Conservation (phyloP, 37 sponge, comb jelly and placozoan genomes). For the Spongilla lacustris region DNA sequence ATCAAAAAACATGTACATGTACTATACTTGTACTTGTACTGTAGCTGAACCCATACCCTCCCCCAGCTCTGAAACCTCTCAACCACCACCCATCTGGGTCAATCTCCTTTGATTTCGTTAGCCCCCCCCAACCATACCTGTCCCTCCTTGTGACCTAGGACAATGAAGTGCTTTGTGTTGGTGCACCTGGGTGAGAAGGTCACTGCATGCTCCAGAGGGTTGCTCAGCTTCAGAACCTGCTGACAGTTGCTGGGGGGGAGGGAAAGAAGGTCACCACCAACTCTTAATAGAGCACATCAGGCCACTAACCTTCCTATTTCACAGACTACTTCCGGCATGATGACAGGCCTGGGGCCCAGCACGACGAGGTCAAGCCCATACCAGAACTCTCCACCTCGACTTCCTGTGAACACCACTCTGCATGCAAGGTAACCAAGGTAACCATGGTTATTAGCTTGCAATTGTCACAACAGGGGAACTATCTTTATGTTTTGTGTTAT, state of each 20-base stretch:
- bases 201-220: constrained; percentile 49
- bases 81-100: no score
- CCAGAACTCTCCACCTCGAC: constrained; percentile 86
- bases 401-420: constrained; percentile 48
- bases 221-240: constrained; percentile 26
- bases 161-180: constrained; percentile 52
- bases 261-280: not conserved
- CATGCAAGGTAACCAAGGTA: not conserved
- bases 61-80: no score
- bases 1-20: no score
- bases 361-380: constrained; percentile 75
- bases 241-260: constrained; percentile 8
- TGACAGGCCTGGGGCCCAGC: constrained; percentile 64
- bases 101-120: not conserved
- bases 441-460: no score
- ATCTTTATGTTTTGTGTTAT: no score
- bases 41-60: no score
- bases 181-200: constrained; percentile 28
- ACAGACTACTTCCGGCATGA: constrained; percentile 51
- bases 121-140: not conserved
- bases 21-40: not conserved
- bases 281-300: not conserved
- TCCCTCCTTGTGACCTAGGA: constrained; percentile 32
- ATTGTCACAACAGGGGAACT: no score
- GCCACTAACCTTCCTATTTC: constrained; percentile 75